Base-by-base conservation (phyloP, 2,888 invertebrate species). In the Anagyrus pseudococci region DNA sequence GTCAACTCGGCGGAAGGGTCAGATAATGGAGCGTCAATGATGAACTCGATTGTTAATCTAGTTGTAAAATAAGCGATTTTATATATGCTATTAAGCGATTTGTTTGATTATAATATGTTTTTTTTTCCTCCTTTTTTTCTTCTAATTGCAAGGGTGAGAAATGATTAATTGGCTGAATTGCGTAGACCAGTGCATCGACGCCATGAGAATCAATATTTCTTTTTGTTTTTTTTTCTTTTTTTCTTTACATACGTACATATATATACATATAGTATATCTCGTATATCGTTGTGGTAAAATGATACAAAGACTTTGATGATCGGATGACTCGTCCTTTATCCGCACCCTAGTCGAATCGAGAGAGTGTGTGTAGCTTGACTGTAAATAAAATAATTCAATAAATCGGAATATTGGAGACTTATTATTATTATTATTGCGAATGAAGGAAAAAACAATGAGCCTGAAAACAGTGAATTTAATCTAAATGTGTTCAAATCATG, bases 31-130 rank as follows among this genome's bases (percentile, higher is more conserved):
- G 56, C 66, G 66, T 67, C 68, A 70, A 68, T 68, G 71, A 71
- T n/a, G n/a, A 68, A 70, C 69, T 72, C 73, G 69, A n/a, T 72
- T 72, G 71, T 71, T 71, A 70, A 67, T 67, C 54, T 70, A 69
- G 67, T 61, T 69, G n/a, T n/a, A 59, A 64, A 65, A 58, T 70
- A 69, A 73, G 68, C 44, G 43, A 50, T 58, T 7, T 29, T 37
- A 8, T 65, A 71, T n/a, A n/a, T n/a, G n/a, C 65, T 63, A 69
- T 71, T 69, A 67, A 71, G 61, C 64, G 53, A 68, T 69, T 63
- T 62, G 64, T 68, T 65, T 62, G 46, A 67, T 68, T 62, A 58
- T 69, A 64, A 68, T 69, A n/a, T n/a, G n/a, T n/a, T n/a, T n/a
- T n/a, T n/a, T n/a, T n/a, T n/a, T n/a, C n/a, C n/a, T n/a, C n/a